Base-by-base conservation (phyloP, 2,888 invertebrate species). In the Hirtodrosophila trivittata region DNA sequence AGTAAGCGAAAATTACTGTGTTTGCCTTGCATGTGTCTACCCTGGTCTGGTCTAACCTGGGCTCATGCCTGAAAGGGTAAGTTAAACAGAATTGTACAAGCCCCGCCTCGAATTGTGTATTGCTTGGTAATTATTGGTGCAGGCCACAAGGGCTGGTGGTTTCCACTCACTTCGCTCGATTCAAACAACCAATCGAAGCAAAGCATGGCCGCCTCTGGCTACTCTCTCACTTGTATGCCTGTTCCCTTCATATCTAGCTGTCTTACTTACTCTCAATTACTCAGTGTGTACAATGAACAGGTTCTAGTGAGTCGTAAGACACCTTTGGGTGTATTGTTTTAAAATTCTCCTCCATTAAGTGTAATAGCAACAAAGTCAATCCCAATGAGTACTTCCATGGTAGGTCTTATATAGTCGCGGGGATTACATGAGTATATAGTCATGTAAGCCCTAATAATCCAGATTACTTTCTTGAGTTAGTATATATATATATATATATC, bases 1-100 rank as follows among this genome's bases (percentile, higher is more conserved):
- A 71, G 69, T 55, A 47, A 63, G 74, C 74, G 46, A 62, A 67
- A 72, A 73, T 47, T 43, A 21, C 7, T 10, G 16, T 10, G 13
- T n/a, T 32, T n/a, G 43, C 1, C 25, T 50, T 43, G 28, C 7
- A 9, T 10, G 16, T 10, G 13, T n/a, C 42, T n/a, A 33, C 1
- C 25, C 4, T 38, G 14, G n/a, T 26, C 49, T 38, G 32, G n/a
- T 35, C 21, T 26, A 21, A 26, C 12, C 35, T 37, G 47, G 8
- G 18, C 28, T 14, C 32, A 4, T 14, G 16, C n/a, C 35, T 42
- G 12, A 12, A 12, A 14, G 33, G 26, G 56, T 58, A 33, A 37
- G 18, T 30, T 33, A 18, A 6, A 13, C n/a, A 1, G 1, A 38
- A n/a, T n/a, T n/a, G n/a, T n/a, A n/a, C n/a, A n/a, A 10, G 43